Conservation (phyloP, 2,113 vertebrate species). For the Phrynosoma blainvillii region DNA sequence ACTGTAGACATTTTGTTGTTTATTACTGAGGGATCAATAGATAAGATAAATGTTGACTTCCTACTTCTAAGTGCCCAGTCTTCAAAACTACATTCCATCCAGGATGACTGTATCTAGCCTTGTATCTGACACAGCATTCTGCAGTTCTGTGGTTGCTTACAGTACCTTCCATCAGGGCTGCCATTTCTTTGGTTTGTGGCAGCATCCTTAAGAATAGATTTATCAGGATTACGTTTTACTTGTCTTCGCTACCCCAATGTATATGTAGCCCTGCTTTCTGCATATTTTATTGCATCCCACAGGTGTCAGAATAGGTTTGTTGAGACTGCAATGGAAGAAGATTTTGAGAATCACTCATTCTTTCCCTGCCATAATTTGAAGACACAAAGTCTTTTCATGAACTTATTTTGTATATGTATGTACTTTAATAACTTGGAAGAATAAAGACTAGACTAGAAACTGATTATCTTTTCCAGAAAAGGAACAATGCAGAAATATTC, state of each 20-base stretch:
- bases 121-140: not conserved
- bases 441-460: not conserved
- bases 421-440: not conserved
- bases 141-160: not conserved
- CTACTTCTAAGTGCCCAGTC: not conserved
- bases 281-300: not conserved
- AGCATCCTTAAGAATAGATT: not conserved
- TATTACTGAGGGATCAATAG: too few relatives aligned
- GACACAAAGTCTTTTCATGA: not conserved
- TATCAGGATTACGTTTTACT: not conserved
- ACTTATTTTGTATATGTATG: not conserved
- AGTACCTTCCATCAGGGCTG: too few relatives aligned
- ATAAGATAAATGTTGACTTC: not conserved
- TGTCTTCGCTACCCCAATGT: not conserved
- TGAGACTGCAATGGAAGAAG: not conserved
- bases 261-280: not conserved
- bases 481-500: not conserved
- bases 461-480: not conserved
- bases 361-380: not conserved
- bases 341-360: not conserved
- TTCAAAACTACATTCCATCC: not conserved
- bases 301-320: not conserved
- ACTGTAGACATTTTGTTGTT: too few relatives aligned
- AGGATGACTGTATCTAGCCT: not conserved
- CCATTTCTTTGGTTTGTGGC: not conserved